phyloP scores from a whole-genome alignment of 2,888 invertebrate genomes.

The Diaperis boleti region DNA sequence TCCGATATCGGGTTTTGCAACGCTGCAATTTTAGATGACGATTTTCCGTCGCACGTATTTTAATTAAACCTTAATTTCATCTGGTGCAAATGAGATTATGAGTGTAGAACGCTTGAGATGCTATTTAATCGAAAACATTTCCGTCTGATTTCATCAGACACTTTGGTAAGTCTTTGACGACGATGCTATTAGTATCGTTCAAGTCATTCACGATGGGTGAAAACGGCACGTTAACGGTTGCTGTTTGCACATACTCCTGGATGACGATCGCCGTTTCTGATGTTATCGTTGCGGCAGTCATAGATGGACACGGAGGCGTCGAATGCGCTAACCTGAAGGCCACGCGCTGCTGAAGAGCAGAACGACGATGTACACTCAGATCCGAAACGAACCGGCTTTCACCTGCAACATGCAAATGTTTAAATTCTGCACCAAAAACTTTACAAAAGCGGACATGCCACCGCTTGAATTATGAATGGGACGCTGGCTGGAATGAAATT shows the following conservation, averaged over 20 bases:
- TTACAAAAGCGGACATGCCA: slow-evolving; percentile 10
- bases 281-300: slow-evolving; percentile 10
- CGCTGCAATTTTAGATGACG: slow-evolving; percentile 1
- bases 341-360: slow-evolving; percentile 58
- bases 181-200: slow-evolving; percentile 48
- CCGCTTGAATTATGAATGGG: slow-evolving; percentile 22
- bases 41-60: slow-evolving; percentile 17
- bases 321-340: slow-evolving; percentile 56
- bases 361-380: slow-evolving; percentile 66
- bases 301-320: slow-evolving; percentile 46
- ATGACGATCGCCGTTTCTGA: slow-evolving; percentile 31
- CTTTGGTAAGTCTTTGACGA: slow-evolving; percentile 54
- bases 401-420: slow-evolving; percentile 54
- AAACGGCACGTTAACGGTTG: slow-evolving; percentile 53
- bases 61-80: too few species aligned
- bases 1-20: not conserved
- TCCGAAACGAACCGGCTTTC: slow-evolving; percentile 68
- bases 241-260: slow-evolving; percentile 48
- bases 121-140: slow-evolving; percentile 55
- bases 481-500: not conserved
- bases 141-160: slow-evolving; percentile 56
- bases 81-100: slow-evolving; percentile 6
- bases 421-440: slow-evolving; percentile 5
- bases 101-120: slow-evolving; percentile 24
- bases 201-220: slow-evolving; percentile 51